A percentile compares a stretch with the other conserved stretches of the same genome.
Evolutionary conservation across 2,888 invertebrate species (phyloP).

Genomic region (Mylabris sibirica): DNA sequence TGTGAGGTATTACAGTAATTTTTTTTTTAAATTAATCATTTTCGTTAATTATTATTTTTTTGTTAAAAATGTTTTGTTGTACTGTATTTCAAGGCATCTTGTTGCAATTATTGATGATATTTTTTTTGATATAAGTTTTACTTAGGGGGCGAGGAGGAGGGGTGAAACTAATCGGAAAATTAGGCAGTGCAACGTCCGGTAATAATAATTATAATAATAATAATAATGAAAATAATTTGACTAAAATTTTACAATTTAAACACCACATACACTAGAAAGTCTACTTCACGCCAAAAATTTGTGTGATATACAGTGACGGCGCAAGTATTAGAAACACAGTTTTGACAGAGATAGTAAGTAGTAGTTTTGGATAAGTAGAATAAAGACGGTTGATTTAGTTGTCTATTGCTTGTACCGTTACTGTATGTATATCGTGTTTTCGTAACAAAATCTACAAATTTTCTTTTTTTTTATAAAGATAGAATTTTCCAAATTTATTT

Average conservation of each 20-base stretch:
- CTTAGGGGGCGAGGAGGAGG: neutral
- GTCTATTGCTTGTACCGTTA: neutral
- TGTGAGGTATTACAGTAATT: slow-evolving; percentile 61
- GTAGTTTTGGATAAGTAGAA: neutral
- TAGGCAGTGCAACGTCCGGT: slow-evolving; percentile 54
- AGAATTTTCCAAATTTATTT: slow-evolving; percentile 2
- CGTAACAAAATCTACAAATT: slow-evolving; percentile 59
- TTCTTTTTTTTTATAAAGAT: slow-evolving; percentile 58
- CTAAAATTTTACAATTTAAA: slow-evolving; percentile 46
- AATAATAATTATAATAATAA: slow-evolving; percentile 40
- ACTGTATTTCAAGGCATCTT: slow-evolving; percentile 63
- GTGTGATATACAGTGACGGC: neutral
- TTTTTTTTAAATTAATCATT: slow-evolving; percentile 44
- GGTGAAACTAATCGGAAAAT: slow-evolving; percentile 30
- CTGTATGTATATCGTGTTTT: slow-evolving; percentile 33
- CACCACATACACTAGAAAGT: slow-evolving; percentile 52
- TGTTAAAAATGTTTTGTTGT: slow-evolving; percentile 59
- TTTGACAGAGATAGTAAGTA: neutral
- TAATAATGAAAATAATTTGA: slow-evolving; percentile 37
- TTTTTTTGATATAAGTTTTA: neutral
- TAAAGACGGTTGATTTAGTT: slow-evolving; percentile 26
- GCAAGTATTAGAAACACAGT: neutral
- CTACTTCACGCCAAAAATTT: slow-evolving; percentile 57
- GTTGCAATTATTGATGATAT: slow-evolving; percentile 49
- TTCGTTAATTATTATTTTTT: slow-evolving; percentile 39